Evolutionary conservation across 2,797 vertebrate species (phyloP).

Genomic region (Mormyrops boulengeri): DNA sequence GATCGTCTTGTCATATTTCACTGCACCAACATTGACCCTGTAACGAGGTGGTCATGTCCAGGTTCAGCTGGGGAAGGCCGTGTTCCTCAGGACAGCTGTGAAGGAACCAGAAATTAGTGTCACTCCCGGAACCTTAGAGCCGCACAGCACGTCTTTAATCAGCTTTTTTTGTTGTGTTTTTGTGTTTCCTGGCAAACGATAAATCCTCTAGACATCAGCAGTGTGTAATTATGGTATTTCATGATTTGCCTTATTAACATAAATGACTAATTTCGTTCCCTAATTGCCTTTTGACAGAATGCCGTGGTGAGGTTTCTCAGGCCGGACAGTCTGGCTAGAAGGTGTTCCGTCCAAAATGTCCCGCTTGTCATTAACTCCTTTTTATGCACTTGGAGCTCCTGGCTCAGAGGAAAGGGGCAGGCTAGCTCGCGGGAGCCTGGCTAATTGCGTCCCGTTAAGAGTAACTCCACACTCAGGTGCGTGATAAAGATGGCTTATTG

Average conservation of each 20-base stretch:
- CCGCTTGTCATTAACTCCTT: background rate
- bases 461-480: background rate
- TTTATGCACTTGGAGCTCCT: background rate
- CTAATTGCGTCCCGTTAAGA: background rate
- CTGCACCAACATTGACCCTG: background rate
- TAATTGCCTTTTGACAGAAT: background rate
- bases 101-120: background rate
- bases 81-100: background rate
- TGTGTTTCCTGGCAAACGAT: background rate
- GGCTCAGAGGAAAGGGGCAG: background rate
- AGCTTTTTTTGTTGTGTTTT: background rate
- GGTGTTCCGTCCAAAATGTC: background rate
- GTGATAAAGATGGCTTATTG: background rate
- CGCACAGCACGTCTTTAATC: background rate
- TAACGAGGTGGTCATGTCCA: background rate
- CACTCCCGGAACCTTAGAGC: background rate
- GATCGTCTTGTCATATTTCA: background rate
- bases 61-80: background rate
- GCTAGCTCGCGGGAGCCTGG: background rate
- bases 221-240: background rate
- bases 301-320: background rate
- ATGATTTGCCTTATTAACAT: constrained; percentile 4
- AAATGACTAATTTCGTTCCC: background rate
- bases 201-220: background rate
- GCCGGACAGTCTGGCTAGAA: background rate